These are phyloP conservation scores for Eupeodes luniger DNA, from an alignment of 2,888 invertebrate genomes.

Conservation along the genomic window DNA sequence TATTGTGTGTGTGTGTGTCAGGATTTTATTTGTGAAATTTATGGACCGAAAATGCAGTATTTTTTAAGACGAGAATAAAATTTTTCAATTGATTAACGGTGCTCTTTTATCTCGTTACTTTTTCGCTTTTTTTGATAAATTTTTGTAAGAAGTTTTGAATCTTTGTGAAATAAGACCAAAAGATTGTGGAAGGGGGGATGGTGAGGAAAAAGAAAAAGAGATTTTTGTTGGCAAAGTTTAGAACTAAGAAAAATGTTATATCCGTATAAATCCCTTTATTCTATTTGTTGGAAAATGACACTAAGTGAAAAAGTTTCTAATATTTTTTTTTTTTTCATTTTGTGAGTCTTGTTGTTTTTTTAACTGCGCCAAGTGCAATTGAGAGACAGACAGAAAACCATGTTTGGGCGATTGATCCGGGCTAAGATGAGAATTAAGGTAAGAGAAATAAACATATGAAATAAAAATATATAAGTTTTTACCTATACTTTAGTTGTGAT, in stretches of 20 bases:
- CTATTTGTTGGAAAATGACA: constrained; percentile 59
- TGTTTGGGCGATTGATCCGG: constrained; percentile 67
- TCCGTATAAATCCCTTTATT: constrained; percentile 38
- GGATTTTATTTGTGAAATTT: constrained; percentile 52
- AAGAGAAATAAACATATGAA: constrained; percentile 24
- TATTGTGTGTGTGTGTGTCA: not conserved
- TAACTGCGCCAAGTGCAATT: constrained; percentile 61
- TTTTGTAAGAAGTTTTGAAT: not conserved
- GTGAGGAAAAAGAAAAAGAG: not conserved
- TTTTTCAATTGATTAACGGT: constrained; percentile 52
- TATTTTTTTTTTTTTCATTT: no score
- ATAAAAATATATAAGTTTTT: not conserved
- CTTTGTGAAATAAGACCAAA: constrained; percentile 22
- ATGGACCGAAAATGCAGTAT: constrained; percentile 56
- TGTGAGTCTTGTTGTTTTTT: constrained; percentile 1
- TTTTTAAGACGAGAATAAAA: constrained; percentile 1
- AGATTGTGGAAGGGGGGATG: not conserved
- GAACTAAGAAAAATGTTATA: constrained; percentile 27
- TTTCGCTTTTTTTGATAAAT: not conserved
- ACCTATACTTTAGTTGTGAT: not conserved
- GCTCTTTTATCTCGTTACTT: not conserved
- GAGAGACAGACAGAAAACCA: constrained; percentile 65
- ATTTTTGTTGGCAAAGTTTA: constrained; percentile 29
- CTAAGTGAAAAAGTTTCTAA: constrained; percentile 71
- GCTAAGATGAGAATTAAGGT: constrained; percentile 58